A percentile compares a stretch with the other conserved stretches of the same genome.
These are phyloP conservation scores for Lutjanus campechanus DNA, from an alignment of 2,797 vertebrate species.

Conservation along the genomic window DNA sequence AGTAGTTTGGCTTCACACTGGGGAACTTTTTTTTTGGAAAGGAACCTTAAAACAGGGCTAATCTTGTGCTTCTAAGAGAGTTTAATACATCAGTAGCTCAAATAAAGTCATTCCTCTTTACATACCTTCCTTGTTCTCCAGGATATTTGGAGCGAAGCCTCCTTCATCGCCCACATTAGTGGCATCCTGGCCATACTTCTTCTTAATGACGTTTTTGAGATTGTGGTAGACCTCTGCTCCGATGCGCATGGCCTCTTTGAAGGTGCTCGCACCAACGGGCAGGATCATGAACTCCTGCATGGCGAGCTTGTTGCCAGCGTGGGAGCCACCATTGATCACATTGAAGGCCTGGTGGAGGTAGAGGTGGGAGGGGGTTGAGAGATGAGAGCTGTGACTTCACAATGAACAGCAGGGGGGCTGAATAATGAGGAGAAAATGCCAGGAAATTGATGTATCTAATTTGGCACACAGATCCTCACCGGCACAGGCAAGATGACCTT, in stretches of 20 bases:
- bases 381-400: neutral
- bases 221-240: slow-evolving; percentile 98
- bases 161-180: slow-evolving; percentile 97
- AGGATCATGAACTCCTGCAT: slow-evolving; percentile 99
- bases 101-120: neutral
- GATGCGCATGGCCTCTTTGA: slow-evolving; percentile 96
- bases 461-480: slow-evolving; percentile 81
- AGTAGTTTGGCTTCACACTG: neutral
- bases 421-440: neutral
- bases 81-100: neutral
- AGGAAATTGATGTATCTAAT: neutral
- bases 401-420: neutral
- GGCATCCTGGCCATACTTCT: slow-evolving; percentile 96
- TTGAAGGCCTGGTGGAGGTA: slow-evolving; percentile 90
- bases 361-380: neutral
- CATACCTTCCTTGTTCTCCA: slow-evolving; percentile 96
- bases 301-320: slow-evolving; percentile 96
- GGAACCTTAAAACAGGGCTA: neutral
- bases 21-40: neutral
- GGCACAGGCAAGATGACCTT: slow-evolving; percentile 96
- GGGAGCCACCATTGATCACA: slow-evolving; percentile 97
- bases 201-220: slow-evolving; percentile 97
- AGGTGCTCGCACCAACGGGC: slow-evolving; percentile 90
- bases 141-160: slow-evolving; percentile 97
- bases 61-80: neutral